Conservation (phyloP, 2,113 vertebrate species). For the Gila orcuttii region DNA sequence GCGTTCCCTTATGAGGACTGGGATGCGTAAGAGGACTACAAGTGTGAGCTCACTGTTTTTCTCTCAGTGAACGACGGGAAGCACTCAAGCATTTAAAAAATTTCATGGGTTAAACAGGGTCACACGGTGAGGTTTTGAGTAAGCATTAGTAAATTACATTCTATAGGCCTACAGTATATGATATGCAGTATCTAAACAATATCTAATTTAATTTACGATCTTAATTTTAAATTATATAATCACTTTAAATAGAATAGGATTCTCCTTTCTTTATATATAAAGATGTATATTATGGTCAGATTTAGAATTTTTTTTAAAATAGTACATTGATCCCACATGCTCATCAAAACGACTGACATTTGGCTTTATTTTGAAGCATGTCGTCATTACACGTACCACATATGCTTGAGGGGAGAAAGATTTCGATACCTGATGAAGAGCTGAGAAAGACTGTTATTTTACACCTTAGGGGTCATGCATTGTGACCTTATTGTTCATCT, state of each 20-base stretch:
- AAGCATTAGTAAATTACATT: not conserved
- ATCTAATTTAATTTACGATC: not conserved
- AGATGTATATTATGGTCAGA: not conserved
- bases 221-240: not conserved
- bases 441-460: constrained; percentile 34
- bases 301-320: not conserved
- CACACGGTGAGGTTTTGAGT: not conserved
- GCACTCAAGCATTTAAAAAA: constrained; percentile 29
- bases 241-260: not conserved
- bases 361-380: not conserved
- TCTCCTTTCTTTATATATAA: not conserved
- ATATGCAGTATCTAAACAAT: not conserved
- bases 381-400: not conserved
- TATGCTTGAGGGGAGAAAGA: not conserved
- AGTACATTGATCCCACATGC: not conserved
- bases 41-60: constrained; percentile 19
- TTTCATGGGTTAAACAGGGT: not conserved
- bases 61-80: not conserved
- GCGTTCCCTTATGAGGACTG: not conserved
- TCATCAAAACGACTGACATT: not conserved
- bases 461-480: constrained; percentile 40
- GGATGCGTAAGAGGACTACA: not conserved
- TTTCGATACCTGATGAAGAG: not conserved
- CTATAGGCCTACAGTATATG: not conserved
- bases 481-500: constrained; percentile 42